Base-by-base conservation (phyloP, 2,797 vertebrate genomes). In the Danio kyathit region DNA sequence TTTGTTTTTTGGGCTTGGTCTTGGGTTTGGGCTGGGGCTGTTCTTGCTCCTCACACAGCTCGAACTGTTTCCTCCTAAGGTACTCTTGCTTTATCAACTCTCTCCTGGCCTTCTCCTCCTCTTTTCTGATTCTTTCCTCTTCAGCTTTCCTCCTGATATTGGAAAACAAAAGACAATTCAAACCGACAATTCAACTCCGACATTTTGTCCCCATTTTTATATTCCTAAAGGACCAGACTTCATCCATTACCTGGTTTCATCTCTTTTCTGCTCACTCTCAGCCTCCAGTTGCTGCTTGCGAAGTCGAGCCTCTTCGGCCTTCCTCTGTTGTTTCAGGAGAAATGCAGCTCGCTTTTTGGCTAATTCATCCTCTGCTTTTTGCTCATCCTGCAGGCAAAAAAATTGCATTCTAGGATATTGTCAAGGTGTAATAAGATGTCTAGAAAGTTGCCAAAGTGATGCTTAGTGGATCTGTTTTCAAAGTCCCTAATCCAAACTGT, bases 81-180 rank as follows among this genome's bases (percentile, higher is more conserved):
- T 99, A 98, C 2, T 98, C 97, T 85, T 99, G 97, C 86, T 99
- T 99, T 71, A 99, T 99, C 54, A 99, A 93, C 63, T 99, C 98
- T 44, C 97, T 91, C 14, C 98, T 93, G 0, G 96, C 95, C 86
- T 98, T 99, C 91, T 99, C 98, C 41, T 99, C 97, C 6, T 99
- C 98, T 79, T 99, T 99, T 54, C 97, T 96, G 87, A 96, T 79
- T 7, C 97, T 93, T 0, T 99, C 98, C 79, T 99, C 97, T 84
- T 99, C 97, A 0, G 98, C 97, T 89, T 98, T 99, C 51, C 96
- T 96, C 8, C 98, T 99, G 86, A 19, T 81, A 81, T 80, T 87
- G 14, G 43, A 3, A 16, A 57, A 46, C n/a, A 65, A 16, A 46
- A n/a, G 5, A 43, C 44, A 8, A 19, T 46, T 44, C 21, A 40